Conservation (phyloP, 2,888 invertebrate genomes). For the Podotricha telesiphe region DNA sequence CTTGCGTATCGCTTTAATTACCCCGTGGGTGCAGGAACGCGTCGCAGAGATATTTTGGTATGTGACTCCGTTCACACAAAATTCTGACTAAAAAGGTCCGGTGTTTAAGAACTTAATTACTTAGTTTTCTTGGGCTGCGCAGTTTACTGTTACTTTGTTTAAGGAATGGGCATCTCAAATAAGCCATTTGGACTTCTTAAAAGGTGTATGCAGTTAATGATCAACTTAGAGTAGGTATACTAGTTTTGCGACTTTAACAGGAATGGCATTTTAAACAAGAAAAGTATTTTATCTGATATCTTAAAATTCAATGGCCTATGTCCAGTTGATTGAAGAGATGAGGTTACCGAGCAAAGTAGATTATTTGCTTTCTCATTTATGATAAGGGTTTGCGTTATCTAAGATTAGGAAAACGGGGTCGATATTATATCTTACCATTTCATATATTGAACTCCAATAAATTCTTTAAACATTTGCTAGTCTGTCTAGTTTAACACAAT, state of each 20-base stretch:
- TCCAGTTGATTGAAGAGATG: slow-evolving; percentile 4
- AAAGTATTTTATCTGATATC: slow-evolving; percentile 10
- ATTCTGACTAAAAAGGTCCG: slow-evolving; percentile 48
- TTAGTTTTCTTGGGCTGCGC: slow-evolving; percentile 42
- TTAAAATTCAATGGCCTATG: not conserved
- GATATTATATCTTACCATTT: not conserved
- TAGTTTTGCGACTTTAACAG: not conserved
- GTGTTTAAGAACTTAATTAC: slow-evolving; percentile 55
- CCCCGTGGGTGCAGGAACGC: slow-evolving; percentile 57
- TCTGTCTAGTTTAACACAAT: not conserved
- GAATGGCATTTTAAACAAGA: slow-evolving; percentile 1
- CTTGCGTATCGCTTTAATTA: slow-evolving; percentile 76
- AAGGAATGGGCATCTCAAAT: slow-evolving; percentile 33
- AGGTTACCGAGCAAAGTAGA: not conserved
- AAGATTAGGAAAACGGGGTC: not conserved
- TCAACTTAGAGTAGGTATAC: slow-evolving; percentile 11
- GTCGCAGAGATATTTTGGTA: slow-evolving; percentile 51
- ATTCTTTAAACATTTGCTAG: not conserved
- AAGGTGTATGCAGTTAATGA: slow-evolving; percentile 1
- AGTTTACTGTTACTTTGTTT: slow-evolving; percentile 35
- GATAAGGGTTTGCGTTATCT: not conserved
- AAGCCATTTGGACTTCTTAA: slow-evolving; percentile 36
- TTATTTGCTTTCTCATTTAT: not conserved
- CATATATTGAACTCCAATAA: no score
- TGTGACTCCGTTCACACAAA: slow-evolving; percentile 48